These are phyloP conservation scores for Desmodus rotundus DNA, from an alignment of 2,113 vertebrate genomes.

Conservation along the genomic window DNA sequence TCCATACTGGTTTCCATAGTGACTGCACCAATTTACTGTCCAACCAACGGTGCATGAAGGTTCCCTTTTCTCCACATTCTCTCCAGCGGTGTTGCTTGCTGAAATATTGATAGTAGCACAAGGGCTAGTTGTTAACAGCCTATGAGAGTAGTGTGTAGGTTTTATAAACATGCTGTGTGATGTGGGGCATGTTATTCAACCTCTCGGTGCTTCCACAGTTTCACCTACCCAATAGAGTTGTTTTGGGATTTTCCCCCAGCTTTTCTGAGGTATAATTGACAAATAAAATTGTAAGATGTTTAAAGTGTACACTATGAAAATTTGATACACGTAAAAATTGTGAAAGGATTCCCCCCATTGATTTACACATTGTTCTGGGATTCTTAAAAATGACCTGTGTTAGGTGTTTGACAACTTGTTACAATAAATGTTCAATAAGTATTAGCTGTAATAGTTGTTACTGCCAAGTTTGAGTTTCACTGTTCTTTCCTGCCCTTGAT, in stretches of 20 bases:
- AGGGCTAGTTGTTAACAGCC: not conserved
- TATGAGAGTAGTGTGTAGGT: accelerated
- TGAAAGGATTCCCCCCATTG: not conserved
- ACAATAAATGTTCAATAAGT: not conserved
- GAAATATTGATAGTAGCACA: too few relatives aligned
- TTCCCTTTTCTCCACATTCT: not conserved
- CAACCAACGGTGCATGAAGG: not conserved
- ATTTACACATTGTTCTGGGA: not conserved
- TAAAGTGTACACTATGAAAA: not conserved
- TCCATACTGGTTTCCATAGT: too few relatives aligned
- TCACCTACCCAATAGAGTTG: not conserved
- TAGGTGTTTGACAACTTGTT: not conserved
- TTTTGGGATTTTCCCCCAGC: not conserved
- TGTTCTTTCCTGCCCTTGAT: not conserved
- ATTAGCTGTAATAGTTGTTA: not conserved
- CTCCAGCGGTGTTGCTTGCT: not conserved
- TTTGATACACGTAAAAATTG: not conserved
- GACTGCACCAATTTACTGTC: not conserved
- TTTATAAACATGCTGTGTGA: not conserved
- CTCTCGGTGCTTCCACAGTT: not conserved
- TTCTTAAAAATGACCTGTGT: not conserved
- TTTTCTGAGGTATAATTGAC: not conserved
- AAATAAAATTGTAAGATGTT: not conserved
- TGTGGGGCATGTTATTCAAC: not conserved
- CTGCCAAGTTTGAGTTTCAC: too few relatives aligned